Evolutionary conservation across 2,888 invertebrate genomes (phyloP).

Genomic region (Limnephilus lunatus): DNA sequence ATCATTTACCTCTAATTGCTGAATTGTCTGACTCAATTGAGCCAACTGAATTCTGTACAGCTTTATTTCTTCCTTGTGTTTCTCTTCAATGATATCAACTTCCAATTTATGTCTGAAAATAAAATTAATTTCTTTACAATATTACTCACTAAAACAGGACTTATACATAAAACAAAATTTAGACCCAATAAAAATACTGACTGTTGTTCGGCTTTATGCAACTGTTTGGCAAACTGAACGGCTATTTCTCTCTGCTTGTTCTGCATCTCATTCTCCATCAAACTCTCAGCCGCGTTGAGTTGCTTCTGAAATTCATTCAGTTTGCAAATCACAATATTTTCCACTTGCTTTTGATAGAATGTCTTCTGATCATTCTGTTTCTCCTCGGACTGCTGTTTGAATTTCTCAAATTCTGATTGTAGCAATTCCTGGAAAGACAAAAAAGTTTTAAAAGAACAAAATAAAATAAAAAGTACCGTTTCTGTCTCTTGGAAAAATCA

Average conservation of each 20-base stretch:
- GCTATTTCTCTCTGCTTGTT: conserved; percentile 82
- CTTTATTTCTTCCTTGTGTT: conserved; percentile 87
- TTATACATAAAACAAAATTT: neutral
- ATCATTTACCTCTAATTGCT: conserved; percentile 78
- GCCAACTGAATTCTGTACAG: conserved; percentile 84
- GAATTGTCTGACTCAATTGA: conserved; percentile 83
- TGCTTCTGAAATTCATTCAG: conserved; percentile 87
- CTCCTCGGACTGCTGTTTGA: conserved; percentile 78
- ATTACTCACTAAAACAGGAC: neutral
- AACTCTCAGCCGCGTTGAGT: conserved; percentile 82
- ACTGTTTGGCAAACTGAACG: conserved; percentile 84
- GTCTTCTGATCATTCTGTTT: conserved; percentile 83
- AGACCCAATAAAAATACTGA: conserved; percentile 67
- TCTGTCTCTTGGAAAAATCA: too few species aligned
- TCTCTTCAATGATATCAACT: conserved; percentile 86
- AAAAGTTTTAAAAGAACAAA: neutral
- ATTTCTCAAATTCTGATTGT: conserved; percentile 77
- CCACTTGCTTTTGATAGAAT: conserved; percentile 89
- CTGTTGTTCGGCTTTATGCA: conserved; percentile 84
- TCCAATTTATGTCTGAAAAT: conserved; percentile 82
- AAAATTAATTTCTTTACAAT: neutral
- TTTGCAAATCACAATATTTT: conserved; percentile 86
- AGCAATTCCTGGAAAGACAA: conserved; percentile 72
- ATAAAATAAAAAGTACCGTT: neutral
- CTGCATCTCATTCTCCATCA: conserved; percentile 81